phyloP scores from a whole-genome alignment of 2,888 invertebrate genomes.

The Cetonia aurata region DNA sequence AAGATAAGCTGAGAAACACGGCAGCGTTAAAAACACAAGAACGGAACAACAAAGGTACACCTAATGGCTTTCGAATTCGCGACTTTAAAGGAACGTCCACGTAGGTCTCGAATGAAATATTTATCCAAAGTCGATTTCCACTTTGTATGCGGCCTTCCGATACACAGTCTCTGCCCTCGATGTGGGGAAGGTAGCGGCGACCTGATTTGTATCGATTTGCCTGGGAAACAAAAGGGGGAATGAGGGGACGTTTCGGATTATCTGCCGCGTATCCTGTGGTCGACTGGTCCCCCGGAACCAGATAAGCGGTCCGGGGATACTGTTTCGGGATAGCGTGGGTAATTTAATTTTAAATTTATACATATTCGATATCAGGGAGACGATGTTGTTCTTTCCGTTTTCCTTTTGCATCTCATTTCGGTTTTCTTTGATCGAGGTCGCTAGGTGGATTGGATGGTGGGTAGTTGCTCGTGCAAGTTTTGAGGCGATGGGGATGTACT shows the following conservation, averaged over 20 bases:
- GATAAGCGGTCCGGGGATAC: slow-evolving; percentile 32
- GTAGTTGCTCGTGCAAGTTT: too few species aligned
- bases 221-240: slow-evolving; percentile 20
- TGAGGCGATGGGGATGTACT: too few species aligned
- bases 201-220: slow-evolving; percentile 40
- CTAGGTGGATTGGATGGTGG: too few species aligned
- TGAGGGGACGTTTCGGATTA: slow-evolving; percentile 25
- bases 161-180: not conserved
- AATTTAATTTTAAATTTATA: slow-evolving; percentile 40
- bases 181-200: slow-evolving; percentile 14
- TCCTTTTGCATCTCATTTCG: slow-evolving; percentile 5
- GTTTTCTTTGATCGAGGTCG: too few species aligned
- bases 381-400: not conserved
- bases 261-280: slow-evolving; percentile 35
- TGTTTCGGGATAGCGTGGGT: slow-evolving; percentile 21
- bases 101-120: slow-evolving; percentile 19
- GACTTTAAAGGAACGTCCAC: slow-evolving; percentile 21
- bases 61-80: slow-evolving; percentile 17
- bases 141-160: slow-evolving; percentile 7
- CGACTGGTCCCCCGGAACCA: slow-evolving; percentile 30
- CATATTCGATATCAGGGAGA: slow-evolving; percentile 15
- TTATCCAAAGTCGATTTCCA: slow-evolving; percentile 25
- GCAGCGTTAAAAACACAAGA: not conserved
- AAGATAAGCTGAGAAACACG: not conserved
- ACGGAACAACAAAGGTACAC: slow-evolving; percentile 8